These are phyloP conservation scores for Cephus runcator DNA, from an alignment of 2,888 invertebrate species.

Conservation along the genomic window DNA sequence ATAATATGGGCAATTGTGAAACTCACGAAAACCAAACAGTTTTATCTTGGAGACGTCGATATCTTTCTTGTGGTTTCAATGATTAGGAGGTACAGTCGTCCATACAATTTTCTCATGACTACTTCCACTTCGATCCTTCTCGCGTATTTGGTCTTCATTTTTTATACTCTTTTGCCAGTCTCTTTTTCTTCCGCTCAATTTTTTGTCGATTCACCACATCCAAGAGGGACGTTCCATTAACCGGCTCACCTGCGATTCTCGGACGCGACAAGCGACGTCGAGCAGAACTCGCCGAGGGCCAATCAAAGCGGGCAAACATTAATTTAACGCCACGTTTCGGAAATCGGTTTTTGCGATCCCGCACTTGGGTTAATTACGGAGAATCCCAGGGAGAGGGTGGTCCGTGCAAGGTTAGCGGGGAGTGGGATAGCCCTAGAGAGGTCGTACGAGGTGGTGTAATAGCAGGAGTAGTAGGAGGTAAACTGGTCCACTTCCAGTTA, in stretches of 20 bases:
- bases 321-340: constrained; percentile 60
- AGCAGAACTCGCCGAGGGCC: constrained; percentile 35
- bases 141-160: background rate
- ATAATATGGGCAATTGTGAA: background rate
- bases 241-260: constrained; percentile 48
- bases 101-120: background rate
- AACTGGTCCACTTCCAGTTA: background rate
- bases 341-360: constrained; percentile 56
- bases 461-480: background rate
- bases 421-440: background rate
- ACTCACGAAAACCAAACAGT: background rate
- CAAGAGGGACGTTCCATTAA: constrained; percentile 42
- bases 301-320: constrained; percentile 57
- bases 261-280: constrained; percentile 31
- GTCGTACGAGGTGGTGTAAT: background rate
- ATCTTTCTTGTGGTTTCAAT: background rate
- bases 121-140: background rate
- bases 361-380: constrained; percentile 48
- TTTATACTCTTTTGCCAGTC: background rate
- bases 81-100: background rate
- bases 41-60: background rate
- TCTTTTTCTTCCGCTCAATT: background rate
- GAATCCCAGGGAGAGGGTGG: constrained; percentile 16
- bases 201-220: background rate
- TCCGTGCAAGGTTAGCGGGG: constrained; percentile 15